These are phyloP conservation scores for Drosophila subobscura DNA, from an alignment of 1,140 invertebrate genomes.

Conservation along the genomic window DNA sequence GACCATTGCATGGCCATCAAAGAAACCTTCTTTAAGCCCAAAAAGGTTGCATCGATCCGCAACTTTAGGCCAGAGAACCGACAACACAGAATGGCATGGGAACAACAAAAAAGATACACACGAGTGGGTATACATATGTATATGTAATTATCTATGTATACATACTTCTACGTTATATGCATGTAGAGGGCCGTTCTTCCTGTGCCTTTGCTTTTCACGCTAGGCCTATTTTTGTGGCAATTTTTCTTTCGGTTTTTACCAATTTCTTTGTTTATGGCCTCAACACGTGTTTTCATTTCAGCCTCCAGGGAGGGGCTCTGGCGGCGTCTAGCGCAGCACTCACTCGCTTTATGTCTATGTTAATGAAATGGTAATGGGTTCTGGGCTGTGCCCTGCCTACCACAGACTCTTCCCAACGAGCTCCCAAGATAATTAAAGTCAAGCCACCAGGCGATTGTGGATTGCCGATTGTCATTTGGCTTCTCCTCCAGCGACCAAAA, in stretches of 20 bases:
- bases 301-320: constrained; percentile 3
- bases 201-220: constrained; percentile 55
- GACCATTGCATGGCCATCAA: not conserved
- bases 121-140: no score
- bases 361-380: constrained; percentile 76
- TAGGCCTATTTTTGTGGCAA: constrained; percentile 54
- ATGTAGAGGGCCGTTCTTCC: no score
- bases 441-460: constrained; percentile 24
- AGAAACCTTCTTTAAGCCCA: not conserved
- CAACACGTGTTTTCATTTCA: constrained; percentile 78
- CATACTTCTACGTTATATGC: constrained; percentile 7
- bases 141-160: no score
- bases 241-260: constrained; percentile 54
- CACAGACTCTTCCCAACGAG: constrained; percentile 22
- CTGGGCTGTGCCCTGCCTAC: constrained; percentile 5
- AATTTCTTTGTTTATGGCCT: constrained; percentile 78
- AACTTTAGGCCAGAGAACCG: constrained; percentile 2
- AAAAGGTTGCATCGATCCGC: constrained; percentile 3
- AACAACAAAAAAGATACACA: constrained; percentile 31
- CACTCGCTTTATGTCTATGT: constrained; percentile 68
- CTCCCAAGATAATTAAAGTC: constrained; percentile 51
- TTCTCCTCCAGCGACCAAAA: constrained; percentile 18
- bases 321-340: not conserved
- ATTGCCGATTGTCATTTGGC: constrained; percentile 1
- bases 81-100: constrained; percentile 29